Base-by-base conservation (phyloP, 2,113 vertebrate genomes). In the Bubo bubo region DNA sequence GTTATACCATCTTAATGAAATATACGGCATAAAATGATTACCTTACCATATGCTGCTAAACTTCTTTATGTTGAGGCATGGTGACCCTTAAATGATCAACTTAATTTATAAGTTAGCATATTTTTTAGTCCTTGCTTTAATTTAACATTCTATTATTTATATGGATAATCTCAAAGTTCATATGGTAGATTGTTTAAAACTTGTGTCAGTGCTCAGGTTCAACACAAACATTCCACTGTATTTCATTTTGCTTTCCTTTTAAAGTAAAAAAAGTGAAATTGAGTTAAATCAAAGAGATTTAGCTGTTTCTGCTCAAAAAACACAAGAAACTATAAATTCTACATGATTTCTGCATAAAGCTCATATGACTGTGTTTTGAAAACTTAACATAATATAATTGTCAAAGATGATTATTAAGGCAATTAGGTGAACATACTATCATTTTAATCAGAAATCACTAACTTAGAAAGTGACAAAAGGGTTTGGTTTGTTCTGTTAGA, bases 1-100 rank as follows among this genome's bases (percentile, higher is more conserved):
- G 97, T 96, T 96, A 87, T 91, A 79, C 66, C 86, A 97, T 94
- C 94, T 96, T 96, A 93, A 93, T 92, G 91, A 97, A 97, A 94
- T 91, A 81, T 71, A 88, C 77, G 21, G 27, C 74, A 94, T 79
- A 67, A 96, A 97, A 97, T 66, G 18, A 96, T 95, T 95, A 76
- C 45, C 55, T 90, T 93, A 80, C 63, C 86, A 89, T 90, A 93
- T 73, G 64, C 80, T 97, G 74, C 77, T 96, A 92, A 97, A 94
- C 39, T 93, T 92, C 96, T 97, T 96, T 92, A 88, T 96, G 53
- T 91, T 95, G 60, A 90, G 49, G 60, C 67, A 91, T 35, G 87
- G 64, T 56, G 45, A 90, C 66, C 27, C 47, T 92, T 85, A 68
- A 96, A 87, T 62, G 15, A 95, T 66, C 86, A 92, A 86, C 30